Conservation (phyloP, 2,797 vertebrate genomes). For the Knipowitschia caucasica region DNA sequence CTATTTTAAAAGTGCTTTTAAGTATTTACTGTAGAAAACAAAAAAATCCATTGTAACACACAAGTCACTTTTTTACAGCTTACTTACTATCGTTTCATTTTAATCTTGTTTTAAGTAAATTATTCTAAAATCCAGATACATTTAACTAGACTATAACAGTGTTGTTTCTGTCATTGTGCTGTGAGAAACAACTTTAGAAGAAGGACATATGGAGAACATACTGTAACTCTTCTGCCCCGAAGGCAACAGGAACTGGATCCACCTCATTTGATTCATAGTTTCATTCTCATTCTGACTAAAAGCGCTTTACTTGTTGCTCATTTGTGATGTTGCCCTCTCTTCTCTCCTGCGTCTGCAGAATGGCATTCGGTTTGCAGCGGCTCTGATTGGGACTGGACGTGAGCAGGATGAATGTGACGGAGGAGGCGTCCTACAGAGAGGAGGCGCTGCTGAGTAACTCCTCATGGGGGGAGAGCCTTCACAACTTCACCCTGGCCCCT, state of each 20-base stretch:
- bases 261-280: background rate
- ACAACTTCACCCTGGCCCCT: slow-evolving; percentile 53
- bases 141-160: too few species aligned
- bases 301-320: background rate
- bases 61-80: too few species aligned
- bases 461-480: slow-evolving; percentile 42
- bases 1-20: too few species aligned
- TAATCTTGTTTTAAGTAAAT: too few species aligned
- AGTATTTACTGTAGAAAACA: too few species aligned
- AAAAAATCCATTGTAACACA: too few species aligned
- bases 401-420: slow-evolving; percentile 61
- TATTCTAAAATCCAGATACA: too few species aligned
- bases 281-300: background rate
- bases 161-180: too few species aligned
- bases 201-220: background rate
- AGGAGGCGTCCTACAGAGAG: slow-evolving; percentile 28
- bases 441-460: slow-evolving; percentile 49
- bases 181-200: too few species aligned
- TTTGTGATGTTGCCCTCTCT: background rate
- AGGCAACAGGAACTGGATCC: background rate
- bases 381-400: slow-evolving; percentile 31
- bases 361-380: slow-evolving; percentile 19
- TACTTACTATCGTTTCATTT: too few species aligned
- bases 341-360: slow-evolving; percentile 28
- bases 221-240: background rate